phyloP scores from a whole-genome alignment of 2,113 vertebrate species.

The Heloderma charlesbogerti region DNA sequence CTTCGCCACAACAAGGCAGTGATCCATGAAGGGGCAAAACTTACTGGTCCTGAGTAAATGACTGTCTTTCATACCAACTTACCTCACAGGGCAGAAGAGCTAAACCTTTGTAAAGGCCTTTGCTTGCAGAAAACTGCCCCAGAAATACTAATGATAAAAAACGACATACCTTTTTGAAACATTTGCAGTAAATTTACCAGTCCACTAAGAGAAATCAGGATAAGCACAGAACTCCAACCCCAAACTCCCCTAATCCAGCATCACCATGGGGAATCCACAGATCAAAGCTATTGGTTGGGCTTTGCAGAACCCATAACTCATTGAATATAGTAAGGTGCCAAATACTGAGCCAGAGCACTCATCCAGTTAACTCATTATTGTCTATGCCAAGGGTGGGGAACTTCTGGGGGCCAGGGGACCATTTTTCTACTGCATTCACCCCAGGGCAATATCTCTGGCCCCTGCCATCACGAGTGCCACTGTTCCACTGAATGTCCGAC shows the following conservation, averaged over 20 bases:
- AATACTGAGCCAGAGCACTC: too few relatives aligned
- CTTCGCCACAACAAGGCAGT: too few relatives aligned
- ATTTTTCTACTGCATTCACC: too few relatives aligned
- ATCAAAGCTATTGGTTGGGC: background rate
- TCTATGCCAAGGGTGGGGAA: too few relatives aligned
- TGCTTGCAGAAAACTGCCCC: background rate
- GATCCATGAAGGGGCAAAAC: too few relatives aligned
- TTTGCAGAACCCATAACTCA: background rate
- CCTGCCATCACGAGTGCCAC: too few relatives aligned
- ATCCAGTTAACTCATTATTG: too few relatives aligned
- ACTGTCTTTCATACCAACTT: background rate
- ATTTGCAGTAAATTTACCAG: background rate
- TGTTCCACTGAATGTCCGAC: too few relatives aligned
- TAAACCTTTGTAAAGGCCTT: background rate
- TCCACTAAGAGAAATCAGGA: background rate
- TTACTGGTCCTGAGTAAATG: background rate
- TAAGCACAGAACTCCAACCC: background rate
- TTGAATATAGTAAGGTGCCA: too few relatives aligned
- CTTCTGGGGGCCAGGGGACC: too few relatives aligned
- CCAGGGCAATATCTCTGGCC: too few relatives aligned
- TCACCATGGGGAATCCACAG: background rate
- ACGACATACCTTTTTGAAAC: background rate
- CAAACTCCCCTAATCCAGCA: background rate
- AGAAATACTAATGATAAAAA: background rate
- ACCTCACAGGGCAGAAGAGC: background rate